Evolutionary conservation across 2,888 invertebrate species (phyloP).

Genomic region (Imbricaverruca yamaguchii): DNA sequence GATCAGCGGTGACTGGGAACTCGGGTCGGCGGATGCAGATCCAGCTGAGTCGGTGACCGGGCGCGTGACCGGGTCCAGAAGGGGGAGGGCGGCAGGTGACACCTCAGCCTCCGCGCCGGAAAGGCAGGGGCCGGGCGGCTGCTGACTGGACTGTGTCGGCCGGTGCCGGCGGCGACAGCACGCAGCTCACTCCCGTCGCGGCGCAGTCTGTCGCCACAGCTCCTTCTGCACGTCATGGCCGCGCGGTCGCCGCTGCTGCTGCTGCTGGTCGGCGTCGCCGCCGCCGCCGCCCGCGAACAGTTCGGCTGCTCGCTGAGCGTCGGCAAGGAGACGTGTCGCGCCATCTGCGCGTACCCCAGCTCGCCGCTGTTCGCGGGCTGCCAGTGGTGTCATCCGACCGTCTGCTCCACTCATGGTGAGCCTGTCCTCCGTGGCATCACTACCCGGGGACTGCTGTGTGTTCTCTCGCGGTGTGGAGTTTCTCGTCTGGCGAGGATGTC

Average conservation of each 20-base stretch:
- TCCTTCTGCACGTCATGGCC: not conserved
- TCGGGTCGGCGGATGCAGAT: too few relatives aligned
- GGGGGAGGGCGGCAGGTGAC: not conserved
- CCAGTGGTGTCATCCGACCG: not conserved
- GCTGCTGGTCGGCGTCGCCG: not conserved
- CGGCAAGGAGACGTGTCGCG: slow-evolving; percentile 28
- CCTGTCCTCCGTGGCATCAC: too few relatives aligned
- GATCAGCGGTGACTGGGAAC: too few relatives aligned
- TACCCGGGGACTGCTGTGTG: too few relatives aligned
- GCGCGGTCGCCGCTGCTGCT: not conserved
- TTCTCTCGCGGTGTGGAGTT: too few relatives aligned
- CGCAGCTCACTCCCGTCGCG: too few relatives aligned
- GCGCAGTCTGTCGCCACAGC: not conserved
- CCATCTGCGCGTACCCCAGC: slow-evolving; percentile 28
- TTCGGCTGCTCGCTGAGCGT: slow-evolving; percentile 20
- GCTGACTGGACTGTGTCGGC: not conserved
- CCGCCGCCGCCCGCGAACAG: not conserved
- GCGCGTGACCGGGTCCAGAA: too few relatives aligned
- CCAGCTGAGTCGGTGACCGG: too few relatives aligned
- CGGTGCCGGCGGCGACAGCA: too few relatives aligned
- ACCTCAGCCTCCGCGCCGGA: not conserved
- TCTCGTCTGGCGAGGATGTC: too few relatives aligned
- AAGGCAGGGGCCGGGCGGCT: not conserved
- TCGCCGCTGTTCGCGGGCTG: not conserved
- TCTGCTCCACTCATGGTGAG: not conserved